phyloP scores from a whole-genome alignment of 2,888 invertebrate species.

The Phymatocera aterrima region DNA sequence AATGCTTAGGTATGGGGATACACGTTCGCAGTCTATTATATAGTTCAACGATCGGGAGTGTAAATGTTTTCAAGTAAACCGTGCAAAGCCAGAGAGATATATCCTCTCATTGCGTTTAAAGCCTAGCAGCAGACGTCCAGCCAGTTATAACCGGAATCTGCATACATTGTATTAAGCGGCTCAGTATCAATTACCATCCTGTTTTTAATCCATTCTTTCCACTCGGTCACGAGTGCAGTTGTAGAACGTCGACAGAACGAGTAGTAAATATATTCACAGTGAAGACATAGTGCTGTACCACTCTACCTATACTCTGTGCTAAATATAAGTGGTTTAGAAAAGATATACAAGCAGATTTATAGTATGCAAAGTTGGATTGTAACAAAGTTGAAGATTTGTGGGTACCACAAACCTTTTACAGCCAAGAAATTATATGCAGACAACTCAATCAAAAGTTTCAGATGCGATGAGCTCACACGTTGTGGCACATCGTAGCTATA shows the following conservation, averaged over 20 bases:
- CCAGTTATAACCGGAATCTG: conserved; percentile 32
- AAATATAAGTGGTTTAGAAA: neutral
- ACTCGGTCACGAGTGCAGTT: neutral
- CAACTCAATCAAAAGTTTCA: conserved; percentile 20
- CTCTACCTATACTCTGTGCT: neutral
- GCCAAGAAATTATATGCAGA: neutral
- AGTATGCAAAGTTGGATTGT: neutral
- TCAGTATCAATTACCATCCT: conserved; percentile 37
- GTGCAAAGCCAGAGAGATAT: neutral
- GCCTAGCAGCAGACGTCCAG: conserved; percentile 3
- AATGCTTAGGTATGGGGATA: no score
- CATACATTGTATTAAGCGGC: conserved; percentile 27
- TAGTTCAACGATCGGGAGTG: no score
- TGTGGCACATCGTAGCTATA: conserved; percentile 6
- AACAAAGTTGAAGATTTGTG: neutral
- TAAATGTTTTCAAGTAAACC: no score
- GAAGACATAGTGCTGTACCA: neutral
- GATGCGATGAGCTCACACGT: conserved; percentile 29
- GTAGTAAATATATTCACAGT: neutral
- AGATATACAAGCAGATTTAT: neutral
- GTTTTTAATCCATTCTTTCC: conserved; percentile 14
- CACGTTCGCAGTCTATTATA: no score
- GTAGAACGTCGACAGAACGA: neutral
- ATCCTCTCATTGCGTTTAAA: neutral
- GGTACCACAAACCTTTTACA: neutral